phyloP scores from a whole-genome alignment of 2,797 vertebrate species.

The Microctenopoma steveboyesi region DNA sequence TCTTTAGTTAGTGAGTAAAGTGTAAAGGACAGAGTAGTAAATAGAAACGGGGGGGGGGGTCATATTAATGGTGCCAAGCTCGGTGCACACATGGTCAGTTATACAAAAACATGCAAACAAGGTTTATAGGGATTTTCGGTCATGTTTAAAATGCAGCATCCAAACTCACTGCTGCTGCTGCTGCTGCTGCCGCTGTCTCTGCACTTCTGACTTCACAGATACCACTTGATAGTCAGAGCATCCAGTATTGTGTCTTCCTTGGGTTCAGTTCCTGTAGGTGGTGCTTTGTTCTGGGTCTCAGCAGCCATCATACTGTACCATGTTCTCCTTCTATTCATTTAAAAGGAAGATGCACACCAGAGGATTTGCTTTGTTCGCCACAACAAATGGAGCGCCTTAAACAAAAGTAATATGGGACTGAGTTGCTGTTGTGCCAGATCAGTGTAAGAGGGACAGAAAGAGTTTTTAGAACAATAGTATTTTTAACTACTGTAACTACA shows the following conservation, averaged over 20 bases:
- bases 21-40: slow-evolving; percentile 37
- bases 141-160: neutral
- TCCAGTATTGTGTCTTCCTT: neutral
- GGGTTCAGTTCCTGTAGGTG: neutral
- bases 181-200: neutral
- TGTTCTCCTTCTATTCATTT: neutral
- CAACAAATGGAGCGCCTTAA: neutral
- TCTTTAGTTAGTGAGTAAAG: slow-evolving; percentile 53
- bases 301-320: neutral
- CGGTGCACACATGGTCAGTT: neutral
- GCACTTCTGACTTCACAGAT: neutral
- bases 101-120: neutral
- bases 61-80: neutral
- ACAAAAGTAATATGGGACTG: neutral
- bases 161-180: neutral
- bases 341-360: neutral
- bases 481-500: neutral
- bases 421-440: no score
- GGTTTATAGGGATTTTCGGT: neutral
- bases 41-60: slow-evolving; percentile 27
- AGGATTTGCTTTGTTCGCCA: neutral
- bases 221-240: neutral
- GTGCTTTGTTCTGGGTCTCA: neutral
- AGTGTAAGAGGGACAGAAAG: neutral
- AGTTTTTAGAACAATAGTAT: neutral